Evolutionary conservation across 2,888 invertebrate genomes (phyloP), one percentile per base, ranked within the genome.

Genomic region (Serripes groenlandicus): DNA sequence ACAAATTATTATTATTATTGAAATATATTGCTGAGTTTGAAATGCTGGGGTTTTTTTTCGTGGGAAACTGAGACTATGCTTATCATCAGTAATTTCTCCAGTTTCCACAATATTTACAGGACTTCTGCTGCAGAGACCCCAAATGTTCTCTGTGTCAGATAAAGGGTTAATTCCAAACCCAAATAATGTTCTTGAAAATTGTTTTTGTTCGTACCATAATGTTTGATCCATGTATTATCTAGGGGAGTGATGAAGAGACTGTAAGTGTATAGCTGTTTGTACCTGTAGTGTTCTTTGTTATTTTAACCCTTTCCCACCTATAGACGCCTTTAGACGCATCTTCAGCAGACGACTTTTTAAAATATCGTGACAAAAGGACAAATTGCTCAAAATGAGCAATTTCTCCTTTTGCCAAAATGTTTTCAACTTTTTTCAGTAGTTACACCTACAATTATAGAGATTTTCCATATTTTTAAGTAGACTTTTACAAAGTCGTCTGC

Each of bases 211-310:
- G 21, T 1, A 49, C 3, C 49, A 21, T 2, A 49, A 49, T 56
- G 56, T 23, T 56, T 56, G 56, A 26, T 56, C 23, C 23, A n/a
- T 34, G 52, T 72, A 32, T 42, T 64, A 60, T 75, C 52, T 74
- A 82, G 82, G 82, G 75, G 21, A 71, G 52, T 35, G 78, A 82
- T 35, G 82, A 75, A 28, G 77, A 77, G 23, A 11, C 9, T 49
- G 75, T 71, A 75, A 80, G 79, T 80, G 69, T 70, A 26, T 37
- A 62, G n/a, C 28, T 77, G 23, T 26, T 3, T 42, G 66, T 35
- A 42, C 42, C 42, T 42, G 62, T 62, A 62, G 62, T 62, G 32
- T 26, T 21, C 21, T 21, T 11, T 62, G 34, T 62, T 62, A 34
- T 21, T 21, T 15, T 49, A 21, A 21, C 21, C 21, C 49, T 34